These are phyloP conservation scores for Polyergus mexicanus DNA, from an alignment of 1,140 invertebrate genomes.

Conservation along the genomic window DNA sequence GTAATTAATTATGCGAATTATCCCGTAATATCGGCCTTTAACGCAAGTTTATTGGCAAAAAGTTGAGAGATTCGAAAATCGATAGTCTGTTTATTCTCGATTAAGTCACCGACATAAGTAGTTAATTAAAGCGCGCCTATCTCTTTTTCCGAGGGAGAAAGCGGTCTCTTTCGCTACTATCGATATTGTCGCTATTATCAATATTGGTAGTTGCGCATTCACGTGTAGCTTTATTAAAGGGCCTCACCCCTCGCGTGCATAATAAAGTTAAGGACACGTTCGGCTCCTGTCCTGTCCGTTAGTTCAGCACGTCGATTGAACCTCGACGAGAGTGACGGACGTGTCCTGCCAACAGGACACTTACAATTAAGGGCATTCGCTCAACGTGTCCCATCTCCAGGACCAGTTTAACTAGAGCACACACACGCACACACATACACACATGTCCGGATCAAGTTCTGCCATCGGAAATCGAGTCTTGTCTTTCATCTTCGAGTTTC, in stretches of 20 bases:
- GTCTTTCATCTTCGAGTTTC: not conserved
- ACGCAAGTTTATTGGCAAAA: conserved; percentile 17
- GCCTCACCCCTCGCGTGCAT: not conserved
- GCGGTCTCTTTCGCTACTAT: not conserved
- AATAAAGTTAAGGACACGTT: conserved; percentile 55
- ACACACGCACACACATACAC: not conserved
- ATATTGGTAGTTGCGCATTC: conserved; percentile 14
- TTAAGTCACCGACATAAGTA: conserved; percentile 6
- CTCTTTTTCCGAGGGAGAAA: not conserved
- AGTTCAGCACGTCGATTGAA: not conserved
- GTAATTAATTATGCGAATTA: conserved; percentile 56
- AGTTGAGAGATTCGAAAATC: conserved; percentile 35
- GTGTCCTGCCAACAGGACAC: conserved; percentile 41
- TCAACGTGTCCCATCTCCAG: conserved; percentile 24
- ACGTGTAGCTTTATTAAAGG: conserved; percentile 26
- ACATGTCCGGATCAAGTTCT: not conserved
- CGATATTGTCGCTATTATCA: conserved; percentile 23
- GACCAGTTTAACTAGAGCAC: not conserved
- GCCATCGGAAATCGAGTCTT: conserved; percentile 21
- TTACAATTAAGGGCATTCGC: conserved; percentile 68
- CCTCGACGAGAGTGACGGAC: not conserved
- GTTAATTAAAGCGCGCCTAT: conserved; percentile 17
- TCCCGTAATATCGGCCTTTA: conserved; percentile 23
- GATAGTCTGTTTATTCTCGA: conserved; percentile 29
- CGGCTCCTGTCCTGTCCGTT: not conserved